Evolutionary conservation across 1,140 invertebrate genomes (phyloP).

Genomic region (Apis mellifera): Amel_HAv3.1 CM009940.2:10575001-10575500

Average conservation of each 20-base stretch:
- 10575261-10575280: no score
- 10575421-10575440: no score
- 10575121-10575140: not conserved
- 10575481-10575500: not conserved
- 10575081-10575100: not conserved
- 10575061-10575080: conserved; percentile 11
- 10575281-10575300: no score
- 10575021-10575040: not conserved
- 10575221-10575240: no score
- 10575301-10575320: no score
- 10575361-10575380: no score
- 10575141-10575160: not conserved
- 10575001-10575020: conserved; percentile 28
- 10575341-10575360: no score
- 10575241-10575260: no score
- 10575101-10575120: not conserved
- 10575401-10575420: no score
- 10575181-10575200: not conserved
- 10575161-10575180: not conserved
- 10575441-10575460: no score
- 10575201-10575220: not conserved
- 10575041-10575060: conserved; percentile 9
- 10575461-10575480: not conserved
- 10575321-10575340: no score
- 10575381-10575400: no score